A percentile compares a stretch with the other conserved stretches of the same genome.
phyloP scores from a whole-genome alignment of 1,140 invertebrate species.

The Musca vetustissima region DNA sequence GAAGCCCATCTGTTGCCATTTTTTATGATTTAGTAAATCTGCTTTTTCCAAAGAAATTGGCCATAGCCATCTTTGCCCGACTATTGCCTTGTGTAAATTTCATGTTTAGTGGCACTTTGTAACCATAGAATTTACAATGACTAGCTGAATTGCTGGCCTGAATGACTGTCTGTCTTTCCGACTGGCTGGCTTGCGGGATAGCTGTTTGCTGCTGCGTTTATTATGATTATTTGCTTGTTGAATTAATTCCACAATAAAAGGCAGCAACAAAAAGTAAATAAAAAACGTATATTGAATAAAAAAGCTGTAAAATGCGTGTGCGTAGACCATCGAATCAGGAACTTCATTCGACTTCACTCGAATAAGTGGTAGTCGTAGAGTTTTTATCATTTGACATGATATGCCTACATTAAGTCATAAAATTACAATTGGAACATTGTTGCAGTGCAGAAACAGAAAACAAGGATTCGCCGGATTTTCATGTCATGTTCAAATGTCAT shows the following conservation, averaged over 20 bases:
- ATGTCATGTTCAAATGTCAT: too few species aligned
- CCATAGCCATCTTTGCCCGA: neutral
- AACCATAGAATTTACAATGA: too few species aligned
- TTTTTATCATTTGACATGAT: conserved; percentile 24
- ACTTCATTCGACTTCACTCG: too few species aligned
- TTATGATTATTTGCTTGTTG: conserved; percentile 23
- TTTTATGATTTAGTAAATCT: too few species aligned
- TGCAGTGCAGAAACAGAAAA: neutral
- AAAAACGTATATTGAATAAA: too few species aligned
- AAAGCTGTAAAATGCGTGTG: too few species aligned
- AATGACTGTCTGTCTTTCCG: too few species aligned
- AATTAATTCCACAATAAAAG: conserved; percentile 15
- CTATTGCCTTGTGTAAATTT: neutral
- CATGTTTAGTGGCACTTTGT: conserved; percentile 9
- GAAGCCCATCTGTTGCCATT: too few species aligned
- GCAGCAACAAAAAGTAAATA: too few species aligned
- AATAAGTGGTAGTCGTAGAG: conserved; percentile 13
- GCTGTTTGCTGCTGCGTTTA: conserved; percentile 12
- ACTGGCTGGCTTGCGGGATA: too few species aligned
- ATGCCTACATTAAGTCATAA: conserved; percentile 24
- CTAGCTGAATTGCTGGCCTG: too few species aligned
- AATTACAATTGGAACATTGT: conserved; percentile 17
- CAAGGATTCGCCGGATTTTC: conserved; percentile 1
- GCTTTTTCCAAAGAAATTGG: neutral
- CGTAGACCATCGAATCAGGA: too few species aligned